A percentile compares a stretch with the other conserved stretches of the same genome.
These are phyloP conservation scores for Rhineura floridana DNA, from an alignment of 2,113 vertebrate genomes.

Conservation along the genomic window DNA sequence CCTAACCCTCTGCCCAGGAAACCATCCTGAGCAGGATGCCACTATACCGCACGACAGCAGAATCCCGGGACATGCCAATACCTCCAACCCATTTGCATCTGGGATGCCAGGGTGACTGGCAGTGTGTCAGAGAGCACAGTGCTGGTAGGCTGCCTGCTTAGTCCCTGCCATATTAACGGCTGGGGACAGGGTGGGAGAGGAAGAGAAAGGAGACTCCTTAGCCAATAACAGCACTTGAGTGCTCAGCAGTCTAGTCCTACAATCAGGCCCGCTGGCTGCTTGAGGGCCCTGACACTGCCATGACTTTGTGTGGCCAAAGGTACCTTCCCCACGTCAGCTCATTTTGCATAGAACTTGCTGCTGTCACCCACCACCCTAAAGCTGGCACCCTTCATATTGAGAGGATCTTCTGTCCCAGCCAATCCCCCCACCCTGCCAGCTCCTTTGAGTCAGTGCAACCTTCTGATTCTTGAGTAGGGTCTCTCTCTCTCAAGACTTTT, in stretches of 20 bases:
- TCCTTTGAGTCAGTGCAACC: background rate
- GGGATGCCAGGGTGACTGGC: background rate
- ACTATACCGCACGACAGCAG: background rate
- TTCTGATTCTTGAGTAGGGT: background rate
- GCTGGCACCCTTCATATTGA: fast-evolving
- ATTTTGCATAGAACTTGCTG: background rate
- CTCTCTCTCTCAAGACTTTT: background rate
- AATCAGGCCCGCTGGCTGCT: background rate
- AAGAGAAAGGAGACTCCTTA: background rate
- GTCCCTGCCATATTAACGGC: fast-evolving
- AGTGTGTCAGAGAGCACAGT: background rate
- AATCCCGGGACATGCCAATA: background rate
- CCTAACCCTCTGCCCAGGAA: background rate
- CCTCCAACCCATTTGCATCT: too few species aligned
- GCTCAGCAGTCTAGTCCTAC: background rate
- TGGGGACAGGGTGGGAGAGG: background rate
- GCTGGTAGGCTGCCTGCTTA: background rate
- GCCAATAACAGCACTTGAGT: background rate
- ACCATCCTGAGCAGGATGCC: background rate
- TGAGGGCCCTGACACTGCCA: background rate
- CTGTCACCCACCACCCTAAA: background rate
- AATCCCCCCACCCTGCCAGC: background rate
- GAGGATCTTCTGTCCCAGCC: background rate
- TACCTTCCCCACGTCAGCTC: background rate
- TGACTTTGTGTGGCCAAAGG: background rate